Conservation (phyloP, 2,888 invertebrate genomes). For the Syrista parreyssii region DNA sequence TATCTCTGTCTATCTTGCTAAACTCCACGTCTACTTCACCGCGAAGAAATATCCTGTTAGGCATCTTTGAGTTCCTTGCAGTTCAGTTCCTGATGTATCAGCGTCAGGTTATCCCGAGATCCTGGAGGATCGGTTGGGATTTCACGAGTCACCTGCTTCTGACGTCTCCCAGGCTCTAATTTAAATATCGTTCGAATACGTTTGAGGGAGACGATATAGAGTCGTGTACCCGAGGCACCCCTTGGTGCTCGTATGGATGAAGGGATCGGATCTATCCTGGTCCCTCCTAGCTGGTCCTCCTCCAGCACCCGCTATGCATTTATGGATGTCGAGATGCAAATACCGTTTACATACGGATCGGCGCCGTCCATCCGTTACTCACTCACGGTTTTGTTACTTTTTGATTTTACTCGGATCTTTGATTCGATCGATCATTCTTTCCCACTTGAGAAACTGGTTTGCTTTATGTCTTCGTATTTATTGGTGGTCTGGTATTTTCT, state of each 20-base stretch:
- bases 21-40: neutral
- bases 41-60: neutral
- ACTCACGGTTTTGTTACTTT: neutral
- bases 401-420: neutral
- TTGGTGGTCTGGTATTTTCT: neutral
- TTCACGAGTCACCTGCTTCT: constrained; percentile 3
- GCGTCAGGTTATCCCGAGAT: neutral
- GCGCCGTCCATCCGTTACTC: neutral
- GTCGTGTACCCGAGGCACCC: neutral
- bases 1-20: neutral
- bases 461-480: neutral
- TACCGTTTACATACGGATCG: neutral
- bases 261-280: neutral
- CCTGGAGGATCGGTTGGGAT: neutral
- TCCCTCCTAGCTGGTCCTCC: constrained; percentile 2
- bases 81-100: neutral
- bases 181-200: constrained; percentile 32
- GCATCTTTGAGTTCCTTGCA: neutral
- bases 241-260: constrained; percentile 4
- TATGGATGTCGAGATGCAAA: constrained; percentile 25
- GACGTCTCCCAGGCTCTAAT: constrained; percentile 30
- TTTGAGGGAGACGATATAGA: constrained; percentile 1
- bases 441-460: neutral
- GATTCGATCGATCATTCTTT: neutral
- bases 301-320: constrained; percentile 26